These are phyloP conservation scores for Anolis apletophallus DNA, from an alignment of 2,797 vertebrate species.

Conservation along the genomic window DNA sequence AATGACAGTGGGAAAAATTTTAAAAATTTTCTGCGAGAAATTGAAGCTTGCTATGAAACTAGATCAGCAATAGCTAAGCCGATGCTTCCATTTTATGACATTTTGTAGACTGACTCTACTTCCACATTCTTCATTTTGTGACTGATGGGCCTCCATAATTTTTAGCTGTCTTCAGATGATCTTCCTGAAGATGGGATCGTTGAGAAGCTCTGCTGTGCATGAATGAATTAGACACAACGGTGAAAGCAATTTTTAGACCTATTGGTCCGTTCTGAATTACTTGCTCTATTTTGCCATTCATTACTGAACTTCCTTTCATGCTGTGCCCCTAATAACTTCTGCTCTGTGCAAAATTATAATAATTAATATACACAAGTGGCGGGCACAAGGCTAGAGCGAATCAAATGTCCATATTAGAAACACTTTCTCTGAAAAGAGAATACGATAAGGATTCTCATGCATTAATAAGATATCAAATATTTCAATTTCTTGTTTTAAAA, in stretches of 20 bases:
- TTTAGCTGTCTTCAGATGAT: not conserved
- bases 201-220: not conserved
- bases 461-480: slow-evolving; percentile 11
- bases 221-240: not conserved
- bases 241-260: slow-evolving; percentile 11
- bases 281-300: not conserved
- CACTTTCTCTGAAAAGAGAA: slow-evolving; percentile 32
- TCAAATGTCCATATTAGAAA: slow-evolving; percentile 2
- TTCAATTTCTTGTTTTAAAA: slow-evolving; percentile 31
- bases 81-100: not conserved
- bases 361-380: slow-evolving; percentile 10
- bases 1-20: too few species aligned
- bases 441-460: not conserved
- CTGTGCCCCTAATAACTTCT: slow-evolving; percentile 39
- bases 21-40: too few species aligned
- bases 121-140: not conserved
- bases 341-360: slow-evolving; percentile 17
- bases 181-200: not conserved
- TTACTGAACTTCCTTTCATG: slow-evolving; percentile 26
- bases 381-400: slow-evolving; percentile 20
- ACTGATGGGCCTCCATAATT: not conserved
- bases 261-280: slow-evolving; percentile 44
- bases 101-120: not conserved
- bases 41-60: not conserved
- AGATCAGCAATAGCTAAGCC: not conserved